Conservation (phyloP, 2,797 vertebrate genomes). For the Okamejei kenojei region DNA sequence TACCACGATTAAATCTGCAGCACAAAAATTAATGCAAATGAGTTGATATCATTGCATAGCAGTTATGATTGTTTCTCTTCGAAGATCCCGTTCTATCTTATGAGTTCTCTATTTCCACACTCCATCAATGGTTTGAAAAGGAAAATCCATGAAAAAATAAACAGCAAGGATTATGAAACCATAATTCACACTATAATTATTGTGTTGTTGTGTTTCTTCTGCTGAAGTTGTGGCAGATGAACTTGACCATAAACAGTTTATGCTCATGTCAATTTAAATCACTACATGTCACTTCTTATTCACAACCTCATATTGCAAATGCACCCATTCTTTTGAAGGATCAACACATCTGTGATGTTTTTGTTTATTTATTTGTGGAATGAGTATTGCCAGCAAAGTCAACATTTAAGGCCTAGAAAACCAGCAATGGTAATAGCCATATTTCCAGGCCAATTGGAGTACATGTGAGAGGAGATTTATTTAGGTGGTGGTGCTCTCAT, state of each 20-base stretch:
- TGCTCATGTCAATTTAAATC: neutral
- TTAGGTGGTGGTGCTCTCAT: too few relatives aligned
- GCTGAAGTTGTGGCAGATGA: neutral
- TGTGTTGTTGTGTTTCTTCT: neutral
- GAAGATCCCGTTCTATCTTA: neutral
- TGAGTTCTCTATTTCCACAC: neutral
- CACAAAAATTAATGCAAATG: neutral
- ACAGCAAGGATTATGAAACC: neutral
- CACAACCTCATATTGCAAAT: neutral
- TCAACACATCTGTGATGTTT: neutral
- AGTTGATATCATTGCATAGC: neutral
- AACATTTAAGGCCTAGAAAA: too few relatives aligned
- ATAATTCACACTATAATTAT: neutral
- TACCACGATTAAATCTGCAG: neutral
- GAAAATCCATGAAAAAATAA: neutral
- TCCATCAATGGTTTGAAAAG: neutral
- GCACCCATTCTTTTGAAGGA: neutral
- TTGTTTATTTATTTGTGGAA: too few relatives aligned
- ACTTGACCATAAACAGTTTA: neutral
- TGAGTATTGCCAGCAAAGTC: too few relatives aligned
- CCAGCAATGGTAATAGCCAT: too few relatives aligned
- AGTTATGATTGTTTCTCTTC: neutral
- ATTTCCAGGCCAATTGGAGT: too few relatives aligned
- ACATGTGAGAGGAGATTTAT: too few relatives aligned
- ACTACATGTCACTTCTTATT: neutral